Evolutionary conservation across 2,888 invertebrate species (phyloP), one percentile per base, ranked within the genome.

Genomic region (Cotesia congregata): DNA sequence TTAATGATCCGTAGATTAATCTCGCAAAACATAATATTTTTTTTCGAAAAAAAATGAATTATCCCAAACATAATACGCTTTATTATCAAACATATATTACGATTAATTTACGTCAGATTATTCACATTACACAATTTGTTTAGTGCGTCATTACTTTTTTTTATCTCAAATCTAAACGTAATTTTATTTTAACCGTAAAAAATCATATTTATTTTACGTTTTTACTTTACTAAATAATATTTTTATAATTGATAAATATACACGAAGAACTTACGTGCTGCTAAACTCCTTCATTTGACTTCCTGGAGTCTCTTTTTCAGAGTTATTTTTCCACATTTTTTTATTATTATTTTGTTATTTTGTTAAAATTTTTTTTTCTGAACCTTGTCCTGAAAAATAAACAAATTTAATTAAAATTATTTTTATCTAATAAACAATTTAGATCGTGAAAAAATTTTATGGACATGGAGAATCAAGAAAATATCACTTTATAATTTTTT

Each of bases 201-300:
- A 50, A 50, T 50, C 0, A 50, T 50, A 50, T 50, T 50, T 50
- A 12, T 50, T 50, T 50, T 30, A 30, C 30, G 30, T 0, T 12
- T 50, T 50, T 50, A 12, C 50, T 50, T 50, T 12, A 50, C 7
- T 9, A 50, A 50, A 50, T 50, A 12, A 50, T 12, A 50, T 50
- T 12, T 50, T 50, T 50, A 12, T 12, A 39, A 41, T 61, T 7
- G 40, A 74, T 38, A 71, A 70, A 72, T 75, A 76, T 72, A 74
- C 40, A 65, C 67, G 69, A 75, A 67, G 30, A 30, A 82, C 83
- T 78, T 81, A 88, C 88, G 86, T 88, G 87, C 88, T 88, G 71
- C 82, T 88, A 74, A 88, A 88, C 59, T 88, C 87, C 77, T 85
- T 82, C 86, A 86, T 86, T 7, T 81, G 83, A 81, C 80, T 85